Evolutionary conservation across 2,113 vertebrate genomes (phyloP).

Genomic region (Candoia aspera): DNA sequence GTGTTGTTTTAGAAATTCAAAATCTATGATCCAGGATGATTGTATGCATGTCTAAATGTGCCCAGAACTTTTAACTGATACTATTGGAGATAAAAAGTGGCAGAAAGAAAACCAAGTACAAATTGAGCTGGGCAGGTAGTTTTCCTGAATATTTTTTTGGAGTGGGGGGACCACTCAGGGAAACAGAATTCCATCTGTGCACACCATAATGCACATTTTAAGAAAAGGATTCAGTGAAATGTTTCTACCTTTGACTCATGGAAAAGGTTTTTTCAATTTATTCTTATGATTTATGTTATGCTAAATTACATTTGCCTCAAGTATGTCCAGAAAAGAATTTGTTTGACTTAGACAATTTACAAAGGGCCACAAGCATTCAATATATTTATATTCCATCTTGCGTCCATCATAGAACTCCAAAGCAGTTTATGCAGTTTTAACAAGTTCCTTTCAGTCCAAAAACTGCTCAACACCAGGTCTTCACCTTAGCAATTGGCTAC

Average conservation of each 20-base stretch:
- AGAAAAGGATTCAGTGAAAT: neutral
- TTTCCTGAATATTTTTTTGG: neutral
- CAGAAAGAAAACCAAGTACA: neutral
- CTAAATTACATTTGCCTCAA: neutral
- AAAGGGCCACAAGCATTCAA: neutral
- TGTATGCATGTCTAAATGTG: neutral
- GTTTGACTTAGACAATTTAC: neutral
- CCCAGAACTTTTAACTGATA: neutral
- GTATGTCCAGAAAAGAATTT: neutral
- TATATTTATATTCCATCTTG: neutral
- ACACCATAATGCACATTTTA: neutral
- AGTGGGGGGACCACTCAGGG: neutral
- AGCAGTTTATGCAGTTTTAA: neutral
- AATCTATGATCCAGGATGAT: constrained; percentile 4
- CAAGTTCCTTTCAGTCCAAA: neutral
- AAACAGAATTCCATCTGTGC: neutral
- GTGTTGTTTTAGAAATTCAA: neutral
- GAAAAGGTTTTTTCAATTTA: neutral
- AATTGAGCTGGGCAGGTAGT: neutral
- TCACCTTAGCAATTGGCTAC: neutral
- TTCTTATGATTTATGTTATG: neutral
- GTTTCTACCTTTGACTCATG: neutral
- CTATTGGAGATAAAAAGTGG: neutral
- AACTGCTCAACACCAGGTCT: neutral
- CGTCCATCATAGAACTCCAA: neutral